These are phyloP conservation scores for Hermatobates lingyangjiaoensis DNA, from an alignment of 1,140 invertebrate species.

Conservation along the genomic window DNA sequence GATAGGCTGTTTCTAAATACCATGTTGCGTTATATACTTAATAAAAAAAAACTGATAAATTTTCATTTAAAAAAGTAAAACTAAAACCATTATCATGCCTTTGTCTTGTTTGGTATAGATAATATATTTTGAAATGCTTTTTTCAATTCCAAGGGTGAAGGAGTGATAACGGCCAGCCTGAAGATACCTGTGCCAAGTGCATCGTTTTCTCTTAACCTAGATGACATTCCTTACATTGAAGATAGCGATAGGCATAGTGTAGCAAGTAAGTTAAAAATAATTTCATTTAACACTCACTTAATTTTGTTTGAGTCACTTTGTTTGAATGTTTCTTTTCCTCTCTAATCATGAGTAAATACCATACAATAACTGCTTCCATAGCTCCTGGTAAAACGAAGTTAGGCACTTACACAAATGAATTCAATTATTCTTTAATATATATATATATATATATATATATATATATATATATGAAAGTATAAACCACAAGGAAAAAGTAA, in stretches of 20 bases:
- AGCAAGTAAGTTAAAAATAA: slow-evolving; percentile 18
- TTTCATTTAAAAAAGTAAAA: too few species aligned
- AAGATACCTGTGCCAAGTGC: slow-evolving; percentile 45
- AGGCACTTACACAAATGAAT: background rate
- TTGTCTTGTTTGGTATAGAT: too few species aligned
- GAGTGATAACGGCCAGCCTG: slow-evolving; percentile 60
- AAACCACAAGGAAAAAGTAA: too few species aligned
- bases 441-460: too few species aligned
- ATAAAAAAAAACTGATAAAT: too few species aligned
- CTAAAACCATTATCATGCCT: too few species aligned
- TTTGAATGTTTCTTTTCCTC: background rate
- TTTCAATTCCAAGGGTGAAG: slow-evolving; percentile 19
- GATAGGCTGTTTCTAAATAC: too few species aligned
- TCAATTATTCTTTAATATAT: too few species aligned
- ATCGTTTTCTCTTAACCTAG: slow-evolving; percentile 28
- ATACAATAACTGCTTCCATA: too few species aligned
- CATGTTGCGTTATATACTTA: too few species aligned
- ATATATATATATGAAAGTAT: too few species aligned
- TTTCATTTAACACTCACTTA: background rate
- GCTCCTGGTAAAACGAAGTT: background rate
- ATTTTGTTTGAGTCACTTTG: background rate
- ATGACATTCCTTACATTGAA: slow-evolving; percentile 53
- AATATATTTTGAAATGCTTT: background rate
- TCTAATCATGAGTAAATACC: too few species aligned
- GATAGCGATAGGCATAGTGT: slow-evolving; percentile 30